These are phyloP conservation scores for Ornithoptera priamus DNA, from an alignment of 2,888 invertebrate species.

Conservation along the genomic window DNA sequence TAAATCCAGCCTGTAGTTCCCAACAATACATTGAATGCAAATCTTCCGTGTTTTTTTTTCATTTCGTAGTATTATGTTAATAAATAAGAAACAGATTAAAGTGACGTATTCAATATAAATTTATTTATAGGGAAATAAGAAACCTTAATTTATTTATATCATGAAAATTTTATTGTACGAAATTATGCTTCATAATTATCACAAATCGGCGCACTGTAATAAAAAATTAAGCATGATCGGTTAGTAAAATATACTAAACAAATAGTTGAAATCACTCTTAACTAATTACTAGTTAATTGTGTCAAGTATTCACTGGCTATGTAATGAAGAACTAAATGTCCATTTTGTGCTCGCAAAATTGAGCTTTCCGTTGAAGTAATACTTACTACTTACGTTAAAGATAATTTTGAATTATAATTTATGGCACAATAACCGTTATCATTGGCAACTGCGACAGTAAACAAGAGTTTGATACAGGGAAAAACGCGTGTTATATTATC, in stretches of 20 bases:
- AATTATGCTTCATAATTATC: too few relatives aligned
- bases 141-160: too few relatives aligned
- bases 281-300: background rate
- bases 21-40: constrained; percentile 28
- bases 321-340: constrained; percentile 1
- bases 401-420: constrained; percentile 21
- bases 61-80: constrained; percentile 7
- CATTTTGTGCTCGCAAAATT: constrained; percentile 11
- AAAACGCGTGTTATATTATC: background rate
- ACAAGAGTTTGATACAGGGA: constrained; percentile 18
- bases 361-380: constrained; percentile 11
- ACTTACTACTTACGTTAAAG: constrained; percentile 12
- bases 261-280: background rate
- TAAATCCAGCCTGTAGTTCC: constrained; percentile 24
- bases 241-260: background rate
- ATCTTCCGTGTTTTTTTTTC: constrained; percentile 14
- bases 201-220: too few relatives aligned
- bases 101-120: background rate
- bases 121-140: background rate
- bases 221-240: too few relatives aligned
- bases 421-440: constrained; percentile 13
- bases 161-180: too few relatives aligned
- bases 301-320: background rate
- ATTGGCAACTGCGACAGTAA: background rate
- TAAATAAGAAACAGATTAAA: constrained; percentile 9